Conservation (phyloP, 2,888 invertebrate species). For the Orthosia gothica region DNA sequence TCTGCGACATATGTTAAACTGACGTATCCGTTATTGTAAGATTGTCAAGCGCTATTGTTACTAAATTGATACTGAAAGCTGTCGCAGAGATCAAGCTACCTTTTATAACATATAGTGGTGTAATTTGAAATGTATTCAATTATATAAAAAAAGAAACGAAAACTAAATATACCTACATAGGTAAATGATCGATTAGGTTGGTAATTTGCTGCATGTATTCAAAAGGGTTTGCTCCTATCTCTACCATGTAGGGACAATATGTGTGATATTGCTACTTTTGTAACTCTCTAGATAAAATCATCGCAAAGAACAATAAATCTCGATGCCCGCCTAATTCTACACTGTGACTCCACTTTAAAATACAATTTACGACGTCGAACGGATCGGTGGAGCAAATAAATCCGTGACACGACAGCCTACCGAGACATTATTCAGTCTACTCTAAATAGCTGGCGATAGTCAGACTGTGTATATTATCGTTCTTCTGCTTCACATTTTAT, state of each 20-base stretch:
- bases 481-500: slow-evolving; percentile 56
- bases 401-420: slow-evolving; percentile 36
- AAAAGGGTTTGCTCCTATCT: too few species aligned
- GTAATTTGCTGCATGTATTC: too few species aligned
- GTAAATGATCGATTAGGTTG: too few species aligned
- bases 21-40: too few species aligned
- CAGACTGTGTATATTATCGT: slow-evolving; percentile 43
- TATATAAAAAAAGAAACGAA: too few species aligned
- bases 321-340: slow-evolving; percentile 1
- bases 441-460: slow-evolving; percentile 61
- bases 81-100: too few species aligned
- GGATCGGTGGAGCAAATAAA: slow-evolving; percentile 61
- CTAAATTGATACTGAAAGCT: too few species aligned
- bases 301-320: background rate
- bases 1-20: too few species aligned
- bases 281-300: background rate
- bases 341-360: slow-evolving; percentile 42
- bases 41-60: too few species aligned
- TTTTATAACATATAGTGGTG: too few species aligned
- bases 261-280: background rate
- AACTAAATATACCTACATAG: too few species aligned
- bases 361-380: slow-evolving; percentile 59
- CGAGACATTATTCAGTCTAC: slow-evolving; percentile 46
- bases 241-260: too few species aligned
- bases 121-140: background rate